phyloP scores from a whole-genome alignment of 64 coral and sea anemone species.

The Dendronephthya gigantea region DNA sequence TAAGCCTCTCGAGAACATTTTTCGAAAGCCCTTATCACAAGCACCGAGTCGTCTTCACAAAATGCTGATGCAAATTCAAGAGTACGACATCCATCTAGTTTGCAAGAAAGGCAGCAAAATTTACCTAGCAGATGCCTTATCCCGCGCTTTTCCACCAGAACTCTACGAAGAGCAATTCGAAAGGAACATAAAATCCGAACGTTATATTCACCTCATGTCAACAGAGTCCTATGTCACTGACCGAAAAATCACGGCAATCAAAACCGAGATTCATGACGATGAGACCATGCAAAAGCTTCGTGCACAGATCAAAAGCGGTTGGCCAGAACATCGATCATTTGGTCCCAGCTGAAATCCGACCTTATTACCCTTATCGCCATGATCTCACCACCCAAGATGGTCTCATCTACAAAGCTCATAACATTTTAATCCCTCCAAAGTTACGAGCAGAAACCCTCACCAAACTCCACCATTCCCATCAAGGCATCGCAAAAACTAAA shows the following conservation, averaged over 20 bases:
- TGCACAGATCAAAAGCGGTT: conserved; percentile 4
- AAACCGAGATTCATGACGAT: neutral
- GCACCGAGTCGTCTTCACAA: neutral
- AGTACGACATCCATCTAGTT: conserved; percentile 2
- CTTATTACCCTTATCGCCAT: neutral
- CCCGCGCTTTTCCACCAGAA: conserved; percentile 14
- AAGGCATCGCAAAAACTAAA: conserved; percentile 42
- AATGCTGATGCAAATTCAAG: conserved; percentile 19
- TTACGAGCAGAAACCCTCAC: conserved; percentile 18
- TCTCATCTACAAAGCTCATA: conserved; percentile 9
- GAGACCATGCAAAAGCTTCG: neutral
- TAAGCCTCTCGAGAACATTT: conserved; percentile 7
- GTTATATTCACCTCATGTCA: conserved; percentile 21
- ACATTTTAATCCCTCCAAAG: conserved; percentile 18
- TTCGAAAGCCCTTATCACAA: conserved; percentile 11
- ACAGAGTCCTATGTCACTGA: conserved; percentile 22
- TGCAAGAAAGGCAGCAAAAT: conserved; percentile 27
- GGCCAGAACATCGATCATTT: neutral
- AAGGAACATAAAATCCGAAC: conserved; percentile 16
- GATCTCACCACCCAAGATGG: neutral
- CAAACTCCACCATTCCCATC: conserved; percentile 27
- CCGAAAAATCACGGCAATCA: conserved; percentile 1
- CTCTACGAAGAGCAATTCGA: conserved; percentile 9
- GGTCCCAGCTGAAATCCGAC: neutral
- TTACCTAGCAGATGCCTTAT: conserved; percentile 31